Conservation (phyloP, 2,113 vertebrate species). For the Phaetusa simplex region DNA sequence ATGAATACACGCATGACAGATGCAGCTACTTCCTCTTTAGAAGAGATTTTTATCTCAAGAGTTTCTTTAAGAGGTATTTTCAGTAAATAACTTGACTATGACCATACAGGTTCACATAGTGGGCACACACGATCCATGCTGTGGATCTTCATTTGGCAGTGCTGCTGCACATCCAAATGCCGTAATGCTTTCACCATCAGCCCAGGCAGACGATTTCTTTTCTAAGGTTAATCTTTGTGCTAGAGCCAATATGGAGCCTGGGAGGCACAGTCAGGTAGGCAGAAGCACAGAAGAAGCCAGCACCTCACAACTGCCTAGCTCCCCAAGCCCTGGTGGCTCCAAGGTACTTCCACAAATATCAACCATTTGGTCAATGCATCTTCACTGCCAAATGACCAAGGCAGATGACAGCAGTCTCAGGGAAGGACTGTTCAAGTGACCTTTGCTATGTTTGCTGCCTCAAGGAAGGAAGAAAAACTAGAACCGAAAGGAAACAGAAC, state of each 20-base stretch:
- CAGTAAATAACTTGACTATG: neutral
- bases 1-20: neutral
- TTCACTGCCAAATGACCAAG: neutral
- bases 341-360: neutral
- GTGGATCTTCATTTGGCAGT: neutral
- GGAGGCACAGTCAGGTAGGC: too few species aligned
- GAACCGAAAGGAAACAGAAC: neutral
- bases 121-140: neutral
- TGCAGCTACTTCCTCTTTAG: neutral
- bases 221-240: neutral
- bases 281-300: neutral
- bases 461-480: neutral
- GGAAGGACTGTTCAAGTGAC: neutral
- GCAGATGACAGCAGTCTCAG: neutral
- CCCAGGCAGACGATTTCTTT: neutral
- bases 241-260: neutral
- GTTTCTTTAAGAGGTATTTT: neutral
- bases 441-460: neutral
- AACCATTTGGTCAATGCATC: neutral
- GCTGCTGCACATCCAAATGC: neutral
- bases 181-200: neutral
- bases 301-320: neutral
- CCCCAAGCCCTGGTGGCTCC: neutral
- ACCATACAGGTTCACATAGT: fast-evolving
- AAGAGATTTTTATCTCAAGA: neutral